A percentile compares a stretch with the other conserved stretches of the same genome.
phyloP scores from a whole-genome alignment of 2,113 vertebrate genomes.

The Ciconia stormi region DNA sequence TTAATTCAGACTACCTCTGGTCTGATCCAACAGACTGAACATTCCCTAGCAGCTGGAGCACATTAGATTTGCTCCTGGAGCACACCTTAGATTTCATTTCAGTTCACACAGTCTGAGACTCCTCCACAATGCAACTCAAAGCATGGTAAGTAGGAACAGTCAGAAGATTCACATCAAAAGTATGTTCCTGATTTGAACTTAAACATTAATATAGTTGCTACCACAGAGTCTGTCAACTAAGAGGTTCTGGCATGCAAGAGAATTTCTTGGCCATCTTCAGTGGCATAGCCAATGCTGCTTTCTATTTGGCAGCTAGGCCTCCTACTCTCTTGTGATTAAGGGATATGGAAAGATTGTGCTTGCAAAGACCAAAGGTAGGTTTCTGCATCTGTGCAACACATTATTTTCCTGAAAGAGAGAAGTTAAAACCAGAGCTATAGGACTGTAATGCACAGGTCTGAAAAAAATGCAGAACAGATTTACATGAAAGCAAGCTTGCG shows the following conservation, averaged over 20 bases:
- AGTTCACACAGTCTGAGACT: not conserved
- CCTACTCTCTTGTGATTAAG: not conserved
- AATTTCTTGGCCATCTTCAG: not conserved
- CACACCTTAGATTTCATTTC: not conserved
- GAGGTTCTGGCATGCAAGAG: not conserved
- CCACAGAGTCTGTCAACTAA: not conserved
- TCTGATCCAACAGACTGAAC: not conserved
- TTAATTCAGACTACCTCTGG: not conserved
- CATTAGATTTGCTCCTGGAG: not conserved
- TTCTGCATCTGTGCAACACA: not conserved
- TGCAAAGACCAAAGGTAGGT: not conserved
- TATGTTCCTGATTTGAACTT: not conserved
- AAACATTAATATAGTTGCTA: not conserved
- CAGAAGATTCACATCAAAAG: not conserved
- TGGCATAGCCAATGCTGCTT: not conserved
- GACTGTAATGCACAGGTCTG: not conserved
- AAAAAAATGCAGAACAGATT: not conserved
- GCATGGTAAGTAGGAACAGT: not conserved
- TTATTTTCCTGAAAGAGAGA: not conserved
- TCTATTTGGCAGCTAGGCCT: not conserved
- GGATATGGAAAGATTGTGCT: not conserved
- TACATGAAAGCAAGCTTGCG: not conserved
- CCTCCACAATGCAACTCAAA: not conserved
- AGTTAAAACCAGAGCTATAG: not conserved
- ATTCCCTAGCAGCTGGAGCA: not conserved